These are phyloP conservation scores for Dione vanillae DNA, from an alignment of 2,888 invertebrate species.

Conservation along the genomic window DNA sequence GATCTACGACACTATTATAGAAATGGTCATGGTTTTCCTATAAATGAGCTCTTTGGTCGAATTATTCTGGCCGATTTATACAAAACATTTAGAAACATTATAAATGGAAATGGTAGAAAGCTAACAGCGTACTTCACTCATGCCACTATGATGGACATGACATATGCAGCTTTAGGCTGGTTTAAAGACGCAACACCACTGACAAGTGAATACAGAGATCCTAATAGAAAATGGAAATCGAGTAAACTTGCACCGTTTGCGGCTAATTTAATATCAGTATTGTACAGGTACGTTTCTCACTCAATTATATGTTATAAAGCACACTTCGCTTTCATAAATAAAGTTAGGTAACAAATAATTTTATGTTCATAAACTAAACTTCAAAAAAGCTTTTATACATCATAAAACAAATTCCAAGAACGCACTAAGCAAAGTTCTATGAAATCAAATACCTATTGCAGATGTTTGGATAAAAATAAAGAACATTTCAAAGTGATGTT, in stretches of 20 bases:
- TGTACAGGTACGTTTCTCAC: conserved; percentile 84
- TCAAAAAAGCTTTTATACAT: too few species aligned
- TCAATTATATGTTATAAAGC: background rate
- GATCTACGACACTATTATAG: conserved; percentile 89
- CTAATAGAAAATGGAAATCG: conserved; percentile 87
- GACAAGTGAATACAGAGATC: conserved; percentile 84
- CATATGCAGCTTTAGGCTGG: conserved; percentile 87
- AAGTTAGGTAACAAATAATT: too few species aligned
- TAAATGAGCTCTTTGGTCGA: conserved; percentile 87
- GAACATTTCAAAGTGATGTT: conserved; percentile 62
- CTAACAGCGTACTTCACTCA: conserved; percentile 88
- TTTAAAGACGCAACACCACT: conserved; percentile 85
- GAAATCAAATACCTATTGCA: conserved; percentile 50
- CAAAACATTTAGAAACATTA: conserved; percentile 74
- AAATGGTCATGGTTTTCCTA: conserved; percentile 69
- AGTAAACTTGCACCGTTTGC: conserved; percentile 87
- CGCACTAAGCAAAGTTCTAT: conserved; percentile 8
- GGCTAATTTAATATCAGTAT: conserved; percentile 88
- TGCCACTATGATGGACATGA: conserved; percentile 85
- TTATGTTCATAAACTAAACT: too few species aligned
- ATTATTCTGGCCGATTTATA: conserved; percentile 87
- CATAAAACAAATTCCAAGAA: background rate
- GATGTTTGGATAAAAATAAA: conserved; percentile 54
- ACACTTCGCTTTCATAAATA: background rate
- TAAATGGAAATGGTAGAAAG: conserved; percentile 65